Evolutionary conservation across 1,140 invertebrate species (phyloP).

Genomic region (Potamilus streckersoni): DNA sequence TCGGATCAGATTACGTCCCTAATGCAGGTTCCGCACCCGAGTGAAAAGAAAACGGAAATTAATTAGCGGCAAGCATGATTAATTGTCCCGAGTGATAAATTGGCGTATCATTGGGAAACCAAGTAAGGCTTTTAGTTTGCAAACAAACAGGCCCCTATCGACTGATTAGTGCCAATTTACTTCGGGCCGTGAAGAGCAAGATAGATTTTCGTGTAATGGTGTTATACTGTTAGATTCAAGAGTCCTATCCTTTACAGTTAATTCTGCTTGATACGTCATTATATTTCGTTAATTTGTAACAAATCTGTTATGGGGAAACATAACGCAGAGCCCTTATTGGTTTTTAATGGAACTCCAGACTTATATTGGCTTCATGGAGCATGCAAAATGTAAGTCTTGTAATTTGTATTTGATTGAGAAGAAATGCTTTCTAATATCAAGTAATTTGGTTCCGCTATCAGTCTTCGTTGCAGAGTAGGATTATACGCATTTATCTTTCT

Average conservation of each 20-base stretch:
- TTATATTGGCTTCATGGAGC: constrained; percentile 11
- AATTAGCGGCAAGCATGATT: constrained; percentile 26
- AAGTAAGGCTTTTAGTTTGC: constrained; percentile 14
- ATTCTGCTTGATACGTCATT: constrained; percentile 19
- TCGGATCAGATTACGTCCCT: constrained; percentile 26
- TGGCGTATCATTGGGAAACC: constrained; percentile 16
- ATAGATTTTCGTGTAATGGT: no score
- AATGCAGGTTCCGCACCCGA: constrained; percentile 21
- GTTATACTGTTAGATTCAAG: no score
- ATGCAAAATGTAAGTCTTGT: constrained; percentile 14
- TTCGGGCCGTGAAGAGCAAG: no score
- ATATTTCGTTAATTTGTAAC: constrained; percentile 35
- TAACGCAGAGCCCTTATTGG: constrained; percentile 29
- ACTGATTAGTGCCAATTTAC: no score
- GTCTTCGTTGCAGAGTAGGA: constrained; percentile 6
- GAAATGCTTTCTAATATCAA: constrained; percentile 30
- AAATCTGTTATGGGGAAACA: constrained; percentile 24
- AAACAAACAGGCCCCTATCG: background rate
- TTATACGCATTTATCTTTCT: no score
- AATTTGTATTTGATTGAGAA: constrained; percentile 34
- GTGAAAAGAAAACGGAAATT: constrained; percentile 34
- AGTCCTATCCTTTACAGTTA: background rate
- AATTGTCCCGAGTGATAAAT: constrained; percentile 17
- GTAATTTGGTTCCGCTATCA: constrained; percentile 17
- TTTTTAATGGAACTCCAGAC: constrained; percentile 31